Base-by-base conservation (phyloP, 2,113 vertebrate species). In the Sorex fumeus region DNA sequence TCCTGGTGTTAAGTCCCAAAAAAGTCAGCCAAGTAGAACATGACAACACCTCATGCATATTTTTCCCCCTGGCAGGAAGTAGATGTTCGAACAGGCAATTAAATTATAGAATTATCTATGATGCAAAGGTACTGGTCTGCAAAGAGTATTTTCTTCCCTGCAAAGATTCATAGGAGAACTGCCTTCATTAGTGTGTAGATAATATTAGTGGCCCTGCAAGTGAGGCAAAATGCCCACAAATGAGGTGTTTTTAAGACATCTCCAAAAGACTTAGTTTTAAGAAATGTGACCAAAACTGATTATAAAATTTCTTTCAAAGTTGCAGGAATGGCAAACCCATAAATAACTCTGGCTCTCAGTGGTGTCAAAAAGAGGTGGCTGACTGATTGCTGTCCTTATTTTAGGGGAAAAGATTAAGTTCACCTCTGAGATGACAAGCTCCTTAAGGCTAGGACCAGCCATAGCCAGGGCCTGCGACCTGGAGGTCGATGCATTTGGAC, bases 51-150 rank as follows among this genome's bases (percentile, higher is more conserved):
- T 95, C 85, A 84, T 96, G 87, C 81, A 67, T 88, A 53, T 66
- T 40, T 72, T 72, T 87, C 77, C 88, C 69, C 66, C 84, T 96
- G 94, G 88, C 74, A 93, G 74, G 91, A 92, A 92, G 77, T 90
- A 92, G 90, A 89, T 93, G 72, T 80, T 84, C 43, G 79, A 84
- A 93, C 94, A 91, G 84, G 85, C 96, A 97, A 91, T 94, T 96
- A 96, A 94, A 96, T 93, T 84, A 93, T 18, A 72, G 91, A 90
- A 88, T 95, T 89, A 91, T 80, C 84, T 86, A 25, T 50, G 50
- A 87, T 92, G 81, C 84, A 53, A 79, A 92, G 84, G 86, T 93
- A 87, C 75, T 80, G 87, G 84, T 64, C 88, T 85, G 60, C 72
- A 64, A 91, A 94, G 80, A 75, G 8, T 80, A 75, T 92, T 92